Conservation (phyloP, 2,113 vertebrate genomes). For the Odontophorus gujanensis region DNA sequence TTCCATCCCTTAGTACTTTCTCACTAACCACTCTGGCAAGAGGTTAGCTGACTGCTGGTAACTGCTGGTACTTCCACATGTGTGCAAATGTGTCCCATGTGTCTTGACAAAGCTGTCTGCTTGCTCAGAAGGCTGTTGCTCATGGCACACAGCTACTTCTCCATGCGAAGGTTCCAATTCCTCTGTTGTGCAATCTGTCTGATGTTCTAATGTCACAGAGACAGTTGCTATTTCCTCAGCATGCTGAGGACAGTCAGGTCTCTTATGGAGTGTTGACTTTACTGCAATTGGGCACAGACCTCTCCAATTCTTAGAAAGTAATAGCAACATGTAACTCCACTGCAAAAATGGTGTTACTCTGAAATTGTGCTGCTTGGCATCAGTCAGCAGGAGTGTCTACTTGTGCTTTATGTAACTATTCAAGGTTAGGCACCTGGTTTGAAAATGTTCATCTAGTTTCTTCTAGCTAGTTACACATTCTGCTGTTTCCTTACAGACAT, state of each 20-base stretch:
- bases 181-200: constrained; percentile 50
- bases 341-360: neutral
- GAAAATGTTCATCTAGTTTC: neutral
- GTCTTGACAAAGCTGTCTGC: neutral
- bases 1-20: neutral
- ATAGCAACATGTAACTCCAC: neutral
- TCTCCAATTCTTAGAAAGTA: neutral
- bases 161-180: neutral
- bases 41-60: neutral
- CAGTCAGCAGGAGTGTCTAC: neutral
- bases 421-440: neutral
- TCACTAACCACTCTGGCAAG: neutral
- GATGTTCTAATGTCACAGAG: neutral
- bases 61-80: neutral
- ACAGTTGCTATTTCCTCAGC: neutral
- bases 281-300: neutral
- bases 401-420: neutral
- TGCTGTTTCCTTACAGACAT: neutral
- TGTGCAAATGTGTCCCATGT: neutral
- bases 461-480: neutral
- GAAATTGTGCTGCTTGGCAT: neutral
- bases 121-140: neutral
- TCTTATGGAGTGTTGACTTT: neutral
- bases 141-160: neutral
- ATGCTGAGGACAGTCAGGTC: neutral